These are phyloP conservation scores for Lasioglossum calceatum DNA, from an alignment of 2,888 invertebrate genomes.

Conservation along the genomic window DNA sequence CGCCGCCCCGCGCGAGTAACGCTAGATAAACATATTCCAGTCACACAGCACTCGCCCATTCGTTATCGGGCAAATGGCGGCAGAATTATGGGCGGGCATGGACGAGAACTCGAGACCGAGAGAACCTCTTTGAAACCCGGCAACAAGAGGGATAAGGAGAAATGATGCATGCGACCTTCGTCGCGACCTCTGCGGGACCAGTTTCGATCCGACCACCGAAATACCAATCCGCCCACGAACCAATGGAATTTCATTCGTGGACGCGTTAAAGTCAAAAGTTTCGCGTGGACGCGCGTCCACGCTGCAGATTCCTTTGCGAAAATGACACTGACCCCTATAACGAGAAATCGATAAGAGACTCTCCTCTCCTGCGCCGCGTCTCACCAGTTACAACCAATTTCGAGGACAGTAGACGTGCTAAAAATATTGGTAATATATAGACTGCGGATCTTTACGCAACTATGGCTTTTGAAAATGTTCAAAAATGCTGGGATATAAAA, in stretches of 20 bases:
- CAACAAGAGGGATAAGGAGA: constrained; percentile 7
- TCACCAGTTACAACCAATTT: neutral
- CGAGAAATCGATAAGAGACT: neutral
- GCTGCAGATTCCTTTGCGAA: neutral
- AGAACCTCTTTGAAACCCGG: neutral
- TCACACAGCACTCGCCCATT: neutral
- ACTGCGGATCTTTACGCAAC: no score
- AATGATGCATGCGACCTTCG: constrained; percentile 46
- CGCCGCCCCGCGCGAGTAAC: neutral
- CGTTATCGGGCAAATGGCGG: neutral
- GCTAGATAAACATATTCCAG: constrained; percentile 9
- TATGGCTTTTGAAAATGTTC: no score
- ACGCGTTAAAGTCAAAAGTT: neutral
- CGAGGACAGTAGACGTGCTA: neutral
- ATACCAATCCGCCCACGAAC: constrained; percentile 43
- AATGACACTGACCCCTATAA: neutral
- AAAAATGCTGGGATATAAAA: no score
- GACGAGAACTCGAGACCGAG: constrained; percentile 6
- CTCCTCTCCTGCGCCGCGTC: neutral
- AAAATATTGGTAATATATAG: no score
- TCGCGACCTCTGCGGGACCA: constrained; percentile 53
- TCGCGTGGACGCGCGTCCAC: neutral
- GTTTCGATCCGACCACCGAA: constrained; percentile 44
- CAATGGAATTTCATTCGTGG: constrained; percentile 10
- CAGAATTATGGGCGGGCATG: neutral